Evolutionary conservation across 2,888 invertebrate genomes (phyloP).

Genomic region (Agrilus cyanescens): DNA sequence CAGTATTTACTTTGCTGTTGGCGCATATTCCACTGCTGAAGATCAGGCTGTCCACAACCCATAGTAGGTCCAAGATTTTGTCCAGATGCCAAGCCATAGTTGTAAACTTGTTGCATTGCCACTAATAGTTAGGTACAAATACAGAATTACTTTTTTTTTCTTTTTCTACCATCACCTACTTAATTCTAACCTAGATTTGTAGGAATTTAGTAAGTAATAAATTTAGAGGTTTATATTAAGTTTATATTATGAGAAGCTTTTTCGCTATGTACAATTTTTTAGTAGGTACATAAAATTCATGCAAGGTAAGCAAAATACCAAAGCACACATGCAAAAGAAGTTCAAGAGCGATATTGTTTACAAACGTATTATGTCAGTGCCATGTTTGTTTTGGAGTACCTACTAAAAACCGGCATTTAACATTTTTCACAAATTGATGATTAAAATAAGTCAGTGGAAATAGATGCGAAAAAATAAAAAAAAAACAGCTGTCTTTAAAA

Average conservation of each 20-base stretch:
- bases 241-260: too few relatives aligned
- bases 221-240: too few relatives aligned
- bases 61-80: conserved; percentile 40
- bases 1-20: conserved; percentile 36
- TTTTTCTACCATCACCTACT: conserved; percentile 14
- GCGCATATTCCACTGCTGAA: conserved; percentile 34
- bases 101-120: conserved; percentile 45
- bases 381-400: neutral
- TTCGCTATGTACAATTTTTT: neutral
- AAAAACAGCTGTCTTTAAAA: conserved; percentile 23
- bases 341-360: conserved; percentile 25
- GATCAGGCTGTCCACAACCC: conserved; percentile 44
- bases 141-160: conserved; percentile 13
- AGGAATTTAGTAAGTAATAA: too few relatives aligned
- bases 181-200: conserved; percentile 1
- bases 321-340: conserved; percentile 21
- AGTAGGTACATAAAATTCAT: neutral
- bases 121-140: conserved; percentile 28
- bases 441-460: neutral
- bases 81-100: conserved; percentile 39
- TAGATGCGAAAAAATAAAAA: conserved; percentile 3
- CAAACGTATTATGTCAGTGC: conserved; percentile 1
- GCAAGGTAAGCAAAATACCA: conserved; percentile 11
- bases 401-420: neutral
- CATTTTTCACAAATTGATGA: neutral